These are phyloP conservation scores for Zosterops pallidus DNA, from an alignment of 2,113 vertebrate species.

Conservation along the genomic window DNA sequence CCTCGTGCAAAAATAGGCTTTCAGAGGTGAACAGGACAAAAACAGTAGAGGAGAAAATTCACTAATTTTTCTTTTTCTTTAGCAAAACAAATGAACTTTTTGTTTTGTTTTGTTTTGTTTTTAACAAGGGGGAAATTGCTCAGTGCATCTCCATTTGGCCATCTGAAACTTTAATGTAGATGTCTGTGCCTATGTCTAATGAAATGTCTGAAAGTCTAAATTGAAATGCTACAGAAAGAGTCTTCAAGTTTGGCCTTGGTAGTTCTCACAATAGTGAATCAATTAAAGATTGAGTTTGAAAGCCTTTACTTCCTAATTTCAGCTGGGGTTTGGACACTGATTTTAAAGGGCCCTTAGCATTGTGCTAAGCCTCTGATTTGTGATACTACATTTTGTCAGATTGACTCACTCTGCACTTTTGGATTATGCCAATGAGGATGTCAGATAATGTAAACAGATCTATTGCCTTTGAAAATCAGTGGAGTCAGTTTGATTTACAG, in stretches of 20 bases:
- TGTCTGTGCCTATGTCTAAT: background rate
- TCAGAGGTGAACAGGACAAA: background rate
- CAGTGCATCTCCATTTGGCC: background rate
- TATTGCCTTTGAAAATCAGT: background rate
- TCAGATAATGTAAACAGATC: background rate
- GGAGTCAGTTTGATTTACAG: background rate
- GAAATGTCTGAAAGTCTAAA: background rate
- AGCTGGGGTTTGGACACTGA: background rate
- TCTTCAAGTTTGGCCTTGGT: background rate
- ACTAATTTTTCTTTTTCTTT: background rate
- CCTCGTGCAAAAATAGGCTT: background rate
- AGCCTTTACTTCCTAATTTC: background rate
- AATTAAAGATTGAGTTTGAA: background rate
- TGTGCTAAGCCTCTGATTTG: background rate
- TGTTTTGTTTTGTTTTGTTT: background rate
- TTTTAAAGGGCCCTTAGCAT: background rate
- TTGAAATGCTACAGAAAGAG: fast-evolving
- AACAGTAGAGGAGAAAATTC: background rate
- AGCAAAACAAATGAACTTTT: background rate
- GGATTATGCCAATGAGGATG: background rate
- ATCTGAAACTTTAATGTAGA: background rate
- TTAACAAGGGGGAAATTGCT: background rate
- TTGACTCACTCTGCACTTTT: background rate
- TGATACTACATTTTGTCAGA: background rate
- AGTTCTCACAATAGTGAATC: background rate